Conservation (phyloP, 2,888 invertebrate genomes). For the Lordiphosa andalusiaca region DNA sequence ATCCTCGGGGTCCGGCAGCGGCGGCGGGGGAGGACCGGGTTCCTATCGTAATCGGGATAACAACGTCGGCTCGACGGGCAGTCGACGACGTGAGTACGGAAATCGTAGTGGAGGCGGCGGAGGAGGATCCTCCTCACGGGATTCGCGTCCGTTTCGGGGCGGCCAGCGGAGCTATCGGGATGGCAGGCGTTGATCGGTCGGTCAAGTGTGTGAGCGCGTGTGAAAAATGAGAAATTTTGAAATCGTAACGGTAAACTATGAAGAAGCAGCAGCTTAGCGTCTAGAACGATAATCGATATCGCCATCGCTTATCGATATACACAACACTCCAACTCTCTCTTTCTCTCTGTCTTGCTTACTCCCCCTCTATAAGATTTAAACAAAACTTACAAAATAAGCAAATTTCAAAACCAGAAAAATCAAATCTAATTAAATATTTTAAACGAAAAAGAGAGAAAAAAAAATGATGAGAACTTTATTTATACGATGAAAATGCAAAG, state of each 20-base stretch:
- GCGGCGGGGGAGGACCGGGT: slow-evolving; percentile 52
- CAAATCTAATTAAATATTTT: slow-evolving; percentile 40
- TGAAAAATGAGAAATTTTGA: neutral
- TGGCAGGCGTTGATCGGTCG: slow-evolving; percentile 48
- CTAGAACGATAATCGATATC: neutral
- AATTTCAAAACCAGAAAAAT: slow-evolving; percentile 35
- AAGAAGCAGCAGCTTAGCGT: slow-evolving; percentile 1
- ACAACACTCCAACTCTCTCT: slow-evolving; percentile 18
- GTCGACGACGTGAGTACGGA: slow-evolving; percentile 69
- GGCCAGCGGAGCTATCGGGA: slow-evolving; percentile 65
- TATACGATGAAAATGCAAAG: slow-evolving; percentile 36
- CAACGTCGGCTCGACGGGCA: slow-evolving; percentile 76
- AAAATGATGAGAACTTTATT: slow-evolving; percentile 68
- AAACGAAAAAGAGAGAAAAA: slow-evolving; percentile 38
- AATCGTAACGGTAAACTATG: too few species aligned
- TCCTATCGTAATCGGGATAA: slow-evolving; percentile 76
- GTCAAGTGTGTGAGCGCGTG: slow-evolving; percentile 27
- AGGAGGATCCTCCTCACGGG: slow-evolving; percentile 61
- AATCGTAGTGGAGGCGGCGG: slow-evolving; percentile 55
- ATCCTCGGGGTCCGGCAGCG: slow-evolving; percentile 34
- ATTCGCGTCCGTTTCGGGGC: slow-evolving; percentile 81
- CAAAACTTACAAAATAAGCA: slow-evolving; percentile 41
- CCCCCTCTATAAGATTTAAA: slow-evolving; percentile 32
- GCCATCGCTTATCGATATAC: slow-evolving; percentile 10
- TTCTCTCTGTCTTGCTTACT: slow-evolving; percentile 4